Evolutionary conservation across 2,888 invertebrate genomes (phyloP).

Genomic region (Oxycera nigricornis): DNA sequence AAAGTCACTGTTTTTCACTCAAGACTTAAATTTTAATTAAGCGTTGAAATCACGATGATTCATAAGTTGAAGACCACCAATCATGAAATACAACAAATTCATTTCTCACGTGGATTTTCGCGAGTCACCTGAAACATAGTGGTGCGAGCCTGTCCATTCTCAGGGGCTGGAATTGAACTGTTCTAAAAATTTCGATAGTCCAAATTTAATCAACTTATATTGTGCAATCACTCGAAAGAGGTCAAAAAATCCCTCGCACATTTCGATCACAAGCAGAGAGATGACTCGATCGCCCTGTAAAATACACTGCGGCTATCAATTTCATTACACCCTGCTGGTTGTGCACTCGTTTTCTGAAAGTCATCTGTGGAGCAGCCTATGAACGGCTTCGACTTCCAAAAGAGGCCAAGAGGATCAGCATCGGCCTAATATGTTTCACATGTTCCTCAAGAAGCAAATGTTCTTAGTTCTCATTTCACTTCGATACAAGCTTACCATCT

Average conservation of each 20-base stretch:
- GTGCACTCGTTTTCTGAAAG: constrained; percentile 22
- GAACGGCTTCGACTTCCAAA: not conserved
- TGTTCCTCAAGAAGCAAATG: constrained; percentile 1
- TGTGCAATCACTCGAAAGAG: constrained; percentile 11
- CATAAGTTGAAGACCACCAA: too few relatives aligned
- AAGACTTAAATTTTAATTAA: too few relatives aligned
- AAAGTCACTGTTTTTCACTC: too few relatives aligned
- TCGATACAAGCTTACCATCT: not conserved
- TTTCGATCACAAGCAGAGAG: not conserved
- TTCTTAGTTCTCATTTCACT: not conserved
- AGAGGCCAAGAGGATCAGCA: not conserved
- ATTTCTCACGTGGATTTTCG: too few relatives aligned
- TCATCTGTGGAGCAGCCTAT: not conserved
- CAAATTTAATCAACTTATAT: too few relatives aligned
- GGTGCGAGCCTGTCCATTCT: too few relatives aligned
- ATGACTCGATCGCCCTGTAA: constrained; percentile 1
- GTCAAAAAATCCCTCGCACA: not conserved
- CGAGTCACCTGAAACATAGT: too few relatives aligned
- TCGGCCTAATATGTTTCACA: not conserved
- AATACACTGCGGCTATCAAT: not conserved
- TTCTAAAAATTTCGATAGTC: too few relatives aligned
- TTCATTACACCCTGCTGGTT: constrained; percentile 19
- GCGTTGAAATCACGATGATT: too few relatives aligned
- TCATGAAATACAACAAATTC: too few relatives aligned
- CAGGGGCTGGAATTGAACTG: too few relatives aligned